Evolutionary conservation across 2,888 invertebrate genomes (phyloP), one percentile per base, ranked within the genome.

Genomic region (Timema podura): DNA sequence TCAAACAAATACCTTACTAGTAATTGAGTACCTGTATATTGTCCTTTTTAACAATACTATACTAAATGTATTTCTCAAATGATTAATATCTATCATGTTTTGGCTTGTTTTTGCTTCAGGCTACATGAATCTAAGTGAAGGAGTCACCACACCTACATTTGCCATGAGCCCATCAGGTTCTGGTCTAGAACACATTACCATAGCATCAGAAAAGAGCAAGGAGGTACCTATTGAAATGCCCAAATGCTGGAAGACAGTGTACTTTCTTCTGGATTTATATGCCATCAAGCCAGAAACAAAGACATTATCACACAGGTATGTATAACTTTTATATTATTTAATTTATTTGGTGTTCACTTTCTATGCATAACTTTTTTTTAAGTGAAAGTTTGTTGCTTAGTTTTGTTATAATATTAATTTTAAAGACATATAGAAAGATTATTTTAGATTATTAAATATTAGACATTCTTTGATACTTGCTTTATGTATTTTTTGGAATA

Each of bases 211-310:
- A 70, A 85, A 85, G 74, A 82, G 83, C 73, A 81, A 81, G 75
- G 80, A 80, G 59, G 76, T 76, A 6, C 76, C 77, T 0, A 77
- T 76, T 5, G 79, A 78, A 66, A 74, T 85, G 74, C 94, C 94
- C 11, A 88, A 92, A 76, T 97, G 97, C 79, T 98, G 97, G 97
- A 91, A 93, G 79, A 97, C 95, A 0, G 91, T 98, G 75, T 96
- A 95, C 80, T 91, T 95, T 80, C 85, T 98, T 73, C 83, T 98
- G 69, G 95, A 97, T 78, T 82, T 97, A 68, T 98, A 98, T 79
- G 95, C 96, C 7, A 94, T 93, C 66, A 93, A 95, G 89, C 96
- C 97, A 0, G 96, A 96, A 79, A 93, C 95, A 0, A 96, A 96
- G 82, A 96, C 95, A 0, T 91, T 96, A 64, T 89, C 90, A 48